Conservation (phyloP, 1,140 invertebrate species). For the Trichonephila clavipes region DNA sequence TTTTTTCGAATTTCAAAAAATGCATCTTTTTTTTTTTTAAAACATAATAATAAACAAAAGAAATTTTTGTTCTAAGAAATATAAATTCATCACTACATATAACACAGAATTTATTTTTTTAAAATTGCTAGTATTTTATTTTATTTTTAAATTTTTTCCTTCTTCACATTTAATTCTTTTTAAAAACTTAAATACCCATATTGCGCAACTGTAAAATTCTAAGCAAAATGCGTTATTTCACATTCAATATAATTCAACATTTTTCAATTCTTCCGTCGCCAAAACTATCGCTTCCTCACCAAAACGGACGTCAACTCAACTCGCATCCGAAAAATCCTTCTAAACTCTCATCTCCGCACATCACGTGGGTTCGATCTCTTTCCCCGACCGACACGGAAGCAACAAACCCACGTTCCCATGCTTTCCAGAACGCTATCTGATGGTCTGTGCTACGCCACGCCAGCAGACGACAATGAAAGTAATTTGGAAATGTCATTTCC, state of each 20-base stretch:
- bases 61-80: no score
- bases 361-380: constrained; percentile 43
- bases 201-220: no score
- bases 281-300: background rate
- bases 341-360: background rate
- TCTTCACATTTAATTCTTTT: no score
- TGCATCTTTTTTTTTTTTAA: no score
- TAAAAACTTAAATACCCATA: no score
- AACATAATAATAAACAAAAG: no score
- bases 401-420: constrained; percentile 7
- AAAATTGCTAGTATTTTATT: no score
- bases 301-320: background rate
- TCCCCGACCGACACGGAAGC: constrained; percentile 51
- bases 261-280: background rate
- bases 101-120: no score
- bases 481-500: background rate
- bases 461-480: constrained; percentile 3
- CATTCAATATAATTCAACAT: background rate
- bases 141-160: no score
- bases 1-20: no score
- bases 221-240: no score
- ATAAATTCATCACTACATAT: no score
- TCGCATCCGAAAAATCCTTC: background rate
- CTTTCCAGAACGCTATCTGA: background rate
- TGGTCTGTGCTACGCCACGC: background rate